These are phyloP conservation scores for Drosophila emarginata DNA, from an alignment of 2,888 invertebrate genomes.

Conservation along the genomic window DNA sequence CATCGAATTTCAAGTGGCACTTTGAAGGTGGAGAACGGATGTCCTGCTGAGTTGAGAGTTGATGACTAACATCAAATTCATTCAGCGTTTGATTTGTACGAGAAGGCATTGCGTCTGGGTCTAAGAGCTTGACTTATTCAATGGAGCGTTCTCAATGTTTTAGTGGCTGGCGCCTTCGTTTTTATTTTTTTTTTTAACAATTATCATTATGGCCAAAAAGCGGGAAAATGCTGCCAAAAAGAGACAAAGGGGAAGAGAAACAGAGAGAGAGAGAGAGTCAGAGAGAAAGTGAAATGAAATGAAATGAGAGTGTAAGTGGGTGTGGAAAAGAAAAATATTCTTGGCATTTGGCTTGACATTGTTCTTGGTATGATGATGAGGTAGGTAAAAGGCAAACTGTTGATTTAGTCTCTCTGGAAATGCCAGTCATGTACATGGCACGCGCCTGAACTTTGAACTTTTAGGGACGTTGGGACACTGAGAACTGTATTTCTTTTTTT, in stretches of 20 bases:
- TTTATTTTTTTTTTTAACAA: constrained; percentile 41
- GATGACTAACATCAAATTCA: constrained; percentile 19
- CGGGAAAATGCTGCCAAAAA: constrained; percentile 1
- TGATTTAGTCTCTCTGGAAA: constrained; percentile 54
- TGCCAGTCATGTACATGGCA: constrained; percentile 60
- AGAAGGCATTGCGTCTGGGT: background rate
- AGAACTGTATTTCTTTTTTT: background rate
- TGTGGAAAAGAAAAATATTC: background rate
- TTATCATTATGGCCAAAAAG: constrained; percentile 40
- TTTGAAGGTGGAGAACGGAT: constrained; percentile 36
- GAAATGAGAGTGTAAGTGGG: constrained; percentile 2
- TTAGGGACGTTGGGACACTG: constrained; percentile 7
- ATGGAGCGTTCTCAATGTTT: constrained; percentile 51
- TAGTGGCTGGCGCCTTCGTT: constrained; percentile 42
- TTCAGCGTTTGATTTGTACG: constrained; percentile 57
- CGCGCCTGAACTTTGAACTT: constrained; percentile 70
- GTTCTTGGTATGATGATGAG: constrained; percentile 9
- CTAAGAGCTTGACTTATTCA: constrained; percentile 30
- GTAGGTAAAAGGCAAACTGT: constrained; percentile 65
- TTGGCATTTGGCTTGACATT: background rate
- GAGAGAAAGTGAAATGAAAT: background rate
- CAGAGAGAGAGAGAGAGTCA: background rate
- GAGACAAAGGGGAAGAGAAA: too few species aligned
- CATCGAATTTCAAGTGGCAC: constrained; percentile 64
- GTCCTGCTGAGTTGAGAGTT: constrained; percentile 30